Evolutionary conservation across 1,140 invertebrate species (phyloP).

Genomic region (Aphaenogaster floridana): DNA sequence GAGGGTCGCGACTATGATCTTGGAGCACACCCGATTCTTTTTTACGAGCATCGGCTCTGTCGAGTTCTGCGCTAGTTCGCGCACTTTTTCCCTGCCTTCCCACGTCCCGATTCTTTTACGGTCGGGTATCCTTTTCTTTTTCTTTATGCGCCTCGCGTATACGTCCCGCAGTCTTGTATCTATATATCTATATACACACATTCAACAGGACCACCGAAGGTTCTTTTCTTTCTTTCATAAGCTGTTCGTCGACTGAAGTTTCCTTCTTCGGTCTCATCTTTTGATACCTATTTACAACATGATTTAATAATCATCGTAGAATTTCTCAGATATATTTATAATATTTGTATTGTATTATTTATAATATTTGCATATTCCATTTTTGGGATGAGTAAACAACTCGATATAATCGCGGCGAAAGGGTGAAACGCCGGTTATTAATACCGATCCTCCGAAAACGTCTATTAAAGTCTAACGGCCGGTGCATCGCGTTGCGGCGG

Average conservation of each 20-base stretch:
- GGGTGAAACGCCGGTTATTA: constrained; percentile 19
- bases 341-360: not conserved
- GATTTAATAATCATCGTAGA: not conserved
- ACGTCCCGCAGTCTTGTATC: not conserved
- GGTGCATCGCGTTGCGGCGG: not conserved
- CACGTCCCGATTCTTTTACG: constrained; percentile 43
- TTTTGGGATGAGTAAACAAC: not conserved
- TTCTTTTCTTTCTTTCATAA: not conserved
- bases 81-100: constrained; percentile 22
- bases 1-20: constrained; percentile 37
- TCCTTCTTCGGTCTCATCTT: not conserved
- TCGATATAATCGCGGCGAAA: not conserved
- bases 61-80: constrained; percentile 23
- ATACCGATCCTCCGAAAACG: constrained; percentile 9
- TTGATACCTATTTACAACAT: not conserved
- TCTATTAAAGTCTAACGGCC: constrained; percentile 1
- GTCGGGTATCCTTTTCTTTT: not conserved
- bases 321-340: not conserved
- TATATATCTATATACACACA: not conserved
- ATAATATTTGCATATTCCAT: not conserved
- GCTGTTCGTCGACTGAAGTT: not conserved
- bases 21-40: not conserved
- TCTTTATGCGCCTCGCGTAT: not conserved
- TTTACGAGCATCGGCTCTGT: constrained; percentile 13
- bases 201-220: not conserved